phyloP scores from a whole-genome alignment of 1,140 invertebrate species.

The Augochlora pura region DNA sequence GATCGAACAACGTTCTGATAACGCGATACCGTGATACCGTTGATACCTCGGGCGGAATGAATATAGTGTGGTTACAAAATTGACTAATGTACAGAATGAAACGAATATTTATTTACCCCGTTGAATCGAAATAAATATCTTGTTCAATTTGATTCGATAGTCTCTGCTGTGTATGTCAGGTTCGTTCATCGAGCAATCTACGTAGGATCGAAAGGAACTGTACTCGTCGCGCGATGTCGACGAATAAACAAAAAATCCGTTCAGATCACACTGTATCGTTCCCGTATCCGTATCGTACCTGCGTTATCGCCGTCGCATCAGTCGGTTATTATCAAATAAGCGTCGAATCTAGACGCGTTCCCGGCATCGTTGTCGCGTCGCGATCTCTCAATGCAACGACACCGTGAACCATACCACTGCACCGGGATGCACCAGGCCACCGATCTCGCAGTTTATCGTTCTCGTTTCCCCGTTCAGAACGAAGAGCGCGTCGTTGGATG shows the following conservation, averaged over 20 bases:
- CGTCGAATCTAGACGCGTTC: neutral
- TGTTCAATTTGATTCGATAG: too few species aligned
- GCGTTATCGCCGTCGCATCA: neutral
- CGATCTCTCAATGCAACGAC: conserved; percentile 73
- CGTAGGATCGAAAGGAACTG: too few species aligned
- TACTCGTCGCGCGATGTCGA: too few species aligned
- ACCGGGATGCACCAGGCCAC: conserved; percentile 84
- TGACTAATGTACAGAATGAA: too few species aligned
- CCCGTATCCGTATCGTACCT: neutral
- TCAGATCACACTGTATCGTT: too few species aligned
- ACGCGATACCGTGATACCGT: conserved; percentile 1
- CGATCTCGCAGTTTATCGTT: conserved; percentile 90
- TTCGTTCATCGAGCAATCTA: too few species aligned
- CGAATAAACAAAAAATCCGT: too few species aligned
- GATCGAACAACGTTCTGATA: conserved; percentile 11
- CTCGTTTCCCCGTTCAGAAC: conserved; percentile 87
- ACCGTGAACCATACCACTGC: conserved; percentile 85
- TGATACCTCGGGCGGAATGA: neutral
- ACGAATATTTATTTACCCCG: too few species aligned
- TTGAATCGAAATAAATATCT: too few species aligned
- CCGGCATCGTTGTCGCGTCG: neutral
- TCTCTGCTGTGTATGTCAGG: too few species aligned
- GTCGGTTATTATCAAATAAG: neutral
- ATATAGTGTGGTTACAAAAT: too few species aligned
- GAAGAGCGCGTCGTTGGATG: conserved; percentile 87